A percentile compares a stretch with the other conserved stretches of the same genome.
Conservation (phyloP, 2,888 invertebrate genomes). For the Micropterix aruncella region DNA sequence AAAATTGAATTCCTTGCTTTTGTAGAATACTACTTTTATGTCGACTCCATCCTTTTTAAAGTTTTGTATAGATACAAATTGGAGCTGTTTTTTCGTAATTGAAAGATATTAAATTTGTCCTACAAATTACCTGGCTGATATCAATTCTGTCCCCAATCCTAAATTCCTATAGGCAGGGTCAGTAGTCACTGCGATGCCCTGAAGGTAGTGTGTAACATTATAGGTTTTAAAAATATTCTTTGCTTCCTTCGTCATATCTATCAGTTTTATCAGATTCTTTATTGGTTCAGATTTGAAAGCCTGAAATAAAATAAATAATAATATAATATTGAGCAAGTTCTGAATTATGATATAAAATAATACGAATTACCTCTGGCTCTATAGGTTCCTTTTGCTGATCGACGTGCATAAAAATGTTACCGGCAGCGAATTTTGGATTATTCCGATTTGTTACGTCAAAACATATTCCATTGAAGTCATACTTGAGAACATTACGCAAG, state of each 20-base stretch:
- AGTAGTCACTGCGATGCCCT: not conserved
- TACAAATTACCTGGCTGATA: not conserved
- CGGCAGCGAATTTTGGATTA: not conserved
- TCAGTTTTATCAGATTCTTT: not conserved
- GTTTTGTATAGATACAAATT: too few species aligned
- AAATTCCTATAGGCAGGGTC: not conserved
- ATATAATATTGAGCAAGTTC: not conserved
- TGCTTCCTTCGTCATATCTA: not conserved
- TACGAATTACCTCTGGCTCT: not conserved
- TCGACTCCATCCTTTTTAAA: too few species aligned
- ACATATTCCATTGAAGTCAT: not conserved
- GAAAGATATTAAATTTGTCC: too few species aligned
- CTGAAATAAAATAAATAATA: not conserved
- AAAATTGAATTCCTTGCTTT: too few species aligned
- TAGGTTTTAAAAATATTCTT: not conserved
- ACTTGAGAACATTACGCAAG: not conserved
- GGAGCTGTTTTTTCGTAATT: too few species aligned
- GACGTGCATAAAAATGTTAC: not conserved
- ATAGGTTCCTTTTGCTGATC: not conserved
- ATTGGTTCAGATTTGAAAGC: not conserved
- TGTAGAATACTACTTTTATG: too few species aligned
- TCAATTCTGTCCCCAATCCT: not conserved
- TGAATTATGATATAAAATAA: not conserved
- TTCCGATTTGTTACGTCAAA: not conserved
- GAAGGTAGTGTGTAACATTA: not conserved